Percentiles rank a stretch among this genome's conserved stretches.
Evolutionary conservation across 2,113 vertebrate genomes (phyloP).

Genomic region (Paraplagusia blochii): DNA sequence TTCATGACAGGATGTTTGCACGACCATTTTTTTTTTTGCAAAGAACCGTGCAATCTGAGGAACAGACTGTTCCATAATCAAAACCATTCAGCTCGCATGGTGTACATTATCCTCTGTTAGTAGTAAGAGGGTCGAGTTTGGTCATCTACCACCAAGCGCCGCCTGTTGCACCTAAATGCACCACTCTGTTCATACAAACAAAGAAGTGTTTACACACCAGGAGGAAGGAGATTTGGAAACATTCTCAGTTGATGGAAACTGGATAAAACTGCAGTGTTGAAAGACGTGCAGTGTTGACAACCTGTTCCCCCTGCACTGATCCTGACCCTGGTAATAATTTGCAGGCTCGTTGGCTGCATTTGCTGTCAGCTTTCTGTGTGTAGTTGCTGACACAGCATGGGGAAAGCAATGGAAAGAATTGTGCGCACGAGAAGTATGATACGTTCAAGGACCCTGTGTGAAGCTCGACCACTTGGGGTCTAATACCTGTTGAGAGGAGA

Average conservation of each 20-base stretch:
- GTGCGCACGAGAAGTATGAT: constrained; percentile 35
- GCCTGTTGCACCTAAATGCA: constrained; percentile 9
- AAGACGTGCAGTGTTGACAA: constrained; percentile 9
- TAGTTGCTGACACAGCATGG: constrained; percentile 11
- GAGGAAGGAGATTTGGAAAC: constrained; percentile 18
- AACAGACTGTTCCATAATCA: constrained; percentile 54
- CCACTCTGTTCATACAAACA: constrained; percentile 25
- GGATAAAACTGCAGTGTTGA: constrained; percentile 7
- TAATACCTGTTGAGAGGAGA: constrained; percentile 68
- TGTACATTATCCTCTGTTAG: constrained; percentile 20
- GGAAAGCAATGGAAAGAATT: constrained; percentile 27
- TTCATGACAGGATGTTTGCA: constrained; percentile 52
- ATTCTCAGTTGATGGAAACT: constrained; percentile 4
- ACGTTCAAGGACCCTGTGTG: constrained; percentile 29
- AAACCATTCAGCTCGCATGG: constrained; percentile 19
- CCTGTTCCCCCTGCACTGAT: constrained; percentile 1
- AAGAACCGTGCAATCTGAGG: constrained; percentile 29
- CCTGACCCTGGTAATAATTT: constrained; percentile 24
- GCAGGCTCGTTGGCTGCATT: constrained; percentile 19
- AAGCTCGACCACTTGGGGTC: constrained; percentile 41
- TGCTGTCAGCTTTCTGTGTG: constrained; percentile 16
- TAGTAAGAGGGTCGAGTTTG: not conserved
- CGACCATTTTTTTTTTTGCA: constrained; percentile 18
- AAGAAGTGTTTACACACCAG: constrained; percentile 21
- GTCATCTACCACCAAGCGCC: constrained; percentile 3